Base-by-base conservation (phyloP, 1,140 invertebrate species). In the Phenacoccus solenopsis region DNA sequence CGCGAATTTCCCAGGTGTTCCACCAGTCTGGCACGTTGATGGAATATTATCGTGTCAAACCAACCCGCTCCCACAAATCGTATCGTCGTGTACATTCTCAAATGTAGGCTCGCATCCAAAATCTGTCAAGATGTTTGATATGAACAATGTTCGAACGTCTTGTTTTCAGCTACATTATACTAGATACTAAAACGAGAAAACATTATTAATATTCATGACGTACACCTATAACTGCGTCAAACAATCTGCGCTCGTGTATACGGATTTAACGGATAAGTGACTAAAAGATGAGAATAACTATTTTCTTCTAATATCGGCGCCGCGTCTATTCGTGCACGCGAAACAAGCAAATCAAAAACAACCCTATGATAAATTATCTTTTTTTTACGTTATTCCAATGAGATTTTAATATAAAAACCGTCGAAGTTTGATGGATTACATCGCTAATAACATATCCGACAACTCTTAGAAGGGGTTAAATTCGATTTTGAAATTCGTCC, bases 401-500 rank as follows among this genome's bases (percentile, higher is more conserved):
- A 27, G 59, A 64, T 64, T 64, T 64, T 64, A 64, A 64, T 64
- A 64, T 22, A 13, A 22, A 27, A 24, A 22, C 22, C 25, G 59
- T 64, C 59, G 59, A 64, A 64, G 9, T 64, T 64, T 64, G 59
- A 64, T 64, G 59, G 59, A 64, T 64, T 64, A 64, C 59, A n/a
- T n/a, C 59, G 59, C 20, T 64, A 64, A 64, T 64, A 64, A 64
- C 38, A 49, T 16, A n/a, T n/a, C 13, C 13, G 20, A 49, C 13
- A 16, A 16, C 16, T n/a, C 38, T 49, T 49, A 49, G n/a, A 49
- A 49, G 16, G 12, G 38, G 38, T 49, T 49, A 49, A 49, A 49
- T 49, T 49, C 38, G 38, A 49, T 49, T 49, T 9, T n/a, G 20
- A 32, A 32, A 32, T 13, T 32, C 13, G 13, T 7, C 5, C 13